phyloP scores from a whole-genome alignment of 2,888 invertebrate genomes.

The Drosophila kanekoi region DNA sequence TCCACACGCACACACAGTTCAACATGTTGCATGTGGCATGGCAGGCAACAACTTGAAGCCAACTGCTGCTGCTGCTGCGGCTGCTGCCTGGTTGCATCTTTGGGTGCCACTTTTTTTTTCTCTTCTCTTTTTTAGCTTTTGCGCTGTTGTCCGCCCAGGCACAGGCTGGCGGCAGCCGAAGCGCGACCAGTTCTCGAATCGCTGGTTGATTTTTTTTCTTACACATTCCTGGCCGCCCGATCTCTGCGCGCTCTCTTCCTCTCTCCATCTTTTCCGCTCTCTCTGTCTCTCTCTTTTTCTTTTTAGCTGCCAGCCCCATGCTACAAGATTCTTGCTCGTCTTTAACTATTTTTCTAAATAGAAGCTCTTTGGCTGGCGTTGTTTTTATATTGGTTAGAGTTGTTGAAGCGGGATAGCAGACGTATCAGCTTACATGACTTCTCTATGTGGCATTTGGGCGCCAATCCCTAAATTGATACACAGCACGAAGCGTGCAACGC shows the following conservation, averaged over 20 bases:
- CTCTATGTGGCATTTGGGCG: slow-evolving; percentile 79
- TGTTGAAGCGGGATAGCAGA: slow-evolving; percentile 57
- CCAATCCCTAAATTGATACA: slow-evolving; percentile 73
- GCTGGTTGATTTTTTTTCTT: slow-evolving; percentile 54
- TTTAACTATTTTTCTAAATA: slow-evolving; percentile 73
- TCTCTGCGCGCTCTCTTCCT: slow-evolving; percentile 8
- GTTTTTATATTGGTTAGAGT: slow-evolving; percentile 48
- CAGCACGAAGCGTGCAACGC: slow-evolving; percentile 38
- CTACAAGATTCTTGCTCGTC: slow-evolving; percentile 57
- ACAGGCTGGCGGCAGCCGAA: slow-evolving; percentile 27
- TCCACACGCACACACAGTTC: slow-evolving; percentile 36
- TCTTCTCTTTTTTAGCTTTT: slow-evolving; percentile 10
- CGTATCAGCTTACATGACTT: slow-evolving; percentile 75
- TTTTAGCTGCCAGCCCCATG: slow-evolving; percentile 26
- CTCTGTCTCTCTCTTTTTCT: slow-evolving; percentile 15
- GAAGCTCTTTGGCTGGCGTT: slow-evolving; percentile 25
- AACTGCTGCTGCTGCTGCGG: slow-evolving; percentile 50
- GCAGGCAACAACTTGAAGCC: slow-evolving; percentile 34
- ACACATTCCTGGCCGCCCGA: slow-evolving; percentile 64
- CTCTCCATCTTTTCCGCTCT: neutral
- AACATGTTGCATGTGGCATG: slow-evolving; percentile 29
- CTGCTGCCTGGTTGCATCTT: slow-evolving; percentile 60
- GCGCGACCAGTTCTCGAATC: slow-evolving; percentile 71
- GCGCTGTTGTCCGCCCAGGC: slow-evolving; percentile 56
- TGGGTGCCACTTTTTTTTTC: slow-evolving; percentile 74